Base-by-base conservation (phyloP, 1,140 invertebrate species). In the Drosophila tropicalis region DNA sequence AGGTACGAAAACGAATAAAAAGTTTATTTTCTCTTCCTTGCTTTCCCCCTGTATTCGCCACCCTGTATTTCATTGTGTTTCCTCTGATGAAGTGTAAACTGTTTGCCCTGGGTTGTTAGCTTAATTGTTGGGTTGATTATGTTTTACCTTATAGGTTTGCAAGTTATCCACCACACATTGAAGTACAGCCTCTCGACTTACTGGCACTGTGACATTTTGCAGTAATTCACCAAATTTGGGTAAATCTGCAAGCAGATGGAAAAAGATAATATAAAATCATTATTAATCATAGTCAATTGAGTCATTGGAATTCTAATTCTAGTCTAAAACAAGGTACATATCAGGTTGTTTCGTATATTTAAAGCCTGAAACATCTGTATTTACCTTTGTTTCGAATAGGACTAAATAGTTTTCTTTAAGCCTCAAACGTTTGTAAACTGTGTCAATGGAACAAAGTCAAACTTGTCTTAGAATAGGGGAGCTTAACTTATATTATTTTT, bases 151-250 rank as follows among this genome's bases (percentile, higher is more conserved):
- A 86, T 94, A 96, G 32, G 94, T 94, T 70, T 95, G 95, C 79
- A 96, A 92, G 90, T 96, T 95, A 83, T 96, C 95, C 13, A 96
- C 95, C 25, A 95, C 93, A 79, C 96, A 97, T 9, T 95, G 94
- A 44, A 97, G 93, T 25, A 95, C 93, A 5, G 95, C 96, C 84
- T 96, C 96, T 36, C 96, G 92, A 15, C 96, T 95, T 4, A 96
- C 93, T 1, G 96, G 94, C 10, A 95, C 94, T 0, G 96, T 97
- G 13, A 96, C 94, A 90, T 96, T 96, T 22, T 94, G 94, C 47
- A 96, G 94, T 0, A 95, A 94, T 44, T 95, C 95, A 9, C 94
- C 94, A 89, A 97, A 97, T 70, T 94, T 94, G 5, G 96, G 96
- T 71, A 94, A 92, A 93, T 95, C 95, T 95, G 93, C 9, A 94